Evolutionary conservation across 1,140 invertebrate species (phyloP).

Genomic region (Lepidurus packardi): DNA sequence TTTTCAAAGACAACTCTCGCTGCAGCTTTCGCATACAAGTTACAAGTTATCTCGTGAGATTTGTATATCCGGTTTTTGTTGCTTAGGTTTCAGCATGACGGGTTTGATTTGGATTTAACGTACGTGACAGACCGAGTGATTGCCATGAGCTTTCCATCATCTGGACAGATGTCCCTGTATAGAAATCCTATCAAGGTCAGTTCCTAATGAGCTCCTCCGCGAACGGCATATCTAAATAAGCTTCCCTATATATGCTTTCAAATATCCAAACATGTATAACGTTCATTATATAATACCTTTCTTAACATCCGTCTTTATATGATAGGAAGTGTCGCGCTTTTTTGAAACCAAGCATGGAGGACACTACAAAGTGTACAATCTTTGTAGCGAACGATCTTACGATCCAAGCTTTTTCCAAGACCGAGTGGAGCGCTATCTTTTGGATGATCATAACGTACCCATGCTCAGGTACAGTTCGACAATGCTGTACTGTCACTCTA

Average conservation of each 20-base stretch:
- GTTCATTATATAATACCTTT: neutral
- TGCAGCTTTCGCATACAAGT: too few relatives aligned
- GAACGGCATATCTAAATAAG: neutral
- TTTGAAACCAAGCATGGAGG: slow-evolving; percentile 53
- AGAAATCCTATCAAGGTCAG: slow-evolving; percentile 54
- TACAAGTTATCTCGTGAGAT: too few relatives aligned
- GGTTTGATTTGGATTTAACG: slow-evolving; percentile 56
- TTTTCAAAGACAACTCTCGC: too few relatives aligned
- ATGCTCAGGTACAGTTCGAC: slow-evolving; percentile 45
- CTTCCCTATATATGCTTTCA: too few relatives aligned
- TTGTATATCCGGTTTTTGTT: neutral
- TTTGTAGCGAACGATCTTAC: slow-evolving; percentile 58
- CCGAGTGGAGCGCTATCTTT: slow-evolving; percentile 50
- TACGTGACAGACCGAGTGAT: slow-evolving; percentile 56
- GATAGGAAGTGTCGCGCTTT: slow-evolving; percentile 54
- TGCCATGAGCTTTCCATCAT: slow-evolving; percentile 58
- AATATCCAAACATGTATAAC: too few relatives aligned
- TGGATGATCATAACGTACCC: slow-evolving; percentile 61
- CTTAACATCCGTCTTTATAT: slow-evolving; percentile 33
- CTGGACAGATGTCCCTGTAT: slow-evolving; percentile 52
- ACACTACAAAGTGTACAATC: slow-evolving; percentile 58
- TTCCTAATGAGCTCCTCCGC: neutral
- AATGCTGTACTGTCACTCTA: slow-evolving; percentile 36
- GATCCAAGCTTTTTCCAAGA: slow-evolving; percentile 52
- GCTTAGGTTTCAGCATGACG: slow-evolving; percentile 49